phyloP scores from a whole-genome alignment of 1,140 invertebrate genomes.

The Scaptomyza pallida region DNA sequence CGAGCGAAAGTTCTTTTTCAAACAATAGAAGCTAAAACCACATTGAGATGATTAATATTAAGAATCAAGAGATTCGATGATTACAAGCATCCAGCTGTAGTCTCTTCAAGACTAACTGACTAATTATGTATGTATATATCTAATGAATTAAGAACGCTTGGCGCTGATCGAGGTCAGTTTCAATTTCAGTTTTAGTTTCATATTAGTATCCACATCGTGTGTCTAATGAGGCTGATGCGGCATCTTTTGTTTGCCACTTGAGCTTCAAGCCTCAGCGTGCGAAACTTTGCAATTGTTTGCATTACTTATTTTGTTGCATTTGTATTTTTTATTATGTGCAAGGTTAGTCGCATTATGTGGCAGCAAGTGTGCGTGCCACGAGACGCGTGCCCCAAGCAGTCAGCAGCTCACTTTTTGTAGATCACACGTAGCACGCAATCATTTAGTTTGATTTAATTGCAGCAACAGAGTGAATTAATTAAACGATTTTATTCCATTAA shows the following conservation, averaged over 20 bases:
- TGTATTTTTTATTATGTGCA: conserved; percentile 5
- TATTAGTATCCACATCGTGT: conserved; percentile 10
- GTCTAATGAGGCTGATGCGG: conserved; percentile 30
- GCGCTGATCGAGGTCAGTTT: conserved; percentile 31
- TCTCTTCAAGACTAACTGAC: neutral
- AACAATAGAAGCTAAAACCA: neutral
- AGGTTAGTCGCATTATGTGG: conserved; percentile 18
- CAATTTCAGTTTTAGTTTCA: conserved; percentile 1
- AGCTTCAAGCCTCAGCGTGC: conserved; percentile 25
- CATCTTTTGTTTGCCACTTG: conserved; percentile 30
- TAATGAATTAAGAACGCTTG: conserved; percentile 23
- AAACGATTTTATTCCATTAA: neutral
- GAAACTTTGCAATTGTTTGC: conserved; percentile 37
- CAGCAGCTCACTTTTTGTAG: conserved; percentile 14
- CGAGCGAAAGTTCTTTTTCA: conserved; percentile 56
- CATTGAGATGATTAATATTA: neutral
- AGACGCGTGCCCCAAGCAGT: conserved; percentile 16
- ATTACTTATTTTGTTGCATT: neutral
- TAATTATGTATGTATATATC: conserved; percentile 8
- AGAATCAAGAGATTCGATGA: too few relatives aligned
- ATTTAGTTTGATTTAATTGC: conserved; percentile 43
- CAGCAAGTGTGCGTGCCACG: conserved; percentile 11
- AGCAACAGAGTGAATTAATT: conserved; percentile 15
- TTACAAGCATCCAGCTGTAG: neutral
- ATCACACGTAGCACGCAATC: conserved; percentile 32